A percentile compares a stretch with the other conserved stretches of the same genome.
Conservation (phyloP, 2,113 vertebrate species). For the Ictalurus furcatus region DNA sequence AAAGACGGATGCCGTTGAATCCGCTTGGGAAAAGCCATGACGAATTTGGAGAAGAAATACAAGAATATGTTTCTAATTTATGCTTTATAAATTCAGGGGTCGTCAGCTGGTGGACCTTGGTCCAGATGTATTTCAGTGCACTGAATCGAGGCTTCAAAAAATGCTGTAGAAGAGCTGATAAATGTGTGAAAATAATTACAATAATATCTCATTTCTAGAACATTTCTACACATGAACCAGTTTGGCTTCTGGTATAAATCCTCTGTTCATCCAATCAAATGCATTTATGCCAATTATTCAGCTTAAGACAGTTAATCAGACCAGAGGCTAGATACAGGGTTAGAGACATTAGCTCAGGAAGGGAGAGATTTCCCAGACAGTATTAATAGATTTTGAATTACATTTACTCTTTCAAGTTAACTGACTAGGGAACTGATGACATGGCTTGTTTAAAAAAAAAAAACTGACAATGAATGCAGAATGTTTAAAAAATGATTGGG, state of each 20-base stretch:
- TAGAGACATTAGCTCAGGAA: background rate
- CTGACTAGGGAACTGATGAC: background rate
- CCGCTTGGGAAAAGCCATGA: background rate
- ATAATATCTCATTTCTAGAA: no score
- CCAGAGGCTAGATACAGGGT: background rate
- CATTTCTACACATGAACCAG: background rate
- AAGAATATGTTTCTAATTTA: conserved; percentile 4
- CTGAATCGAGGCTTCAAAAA: background rate
- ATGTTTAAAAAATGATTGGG: background rate
- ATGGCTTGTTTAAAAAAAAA: background rate
- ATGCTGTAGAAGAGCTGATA: background rate
- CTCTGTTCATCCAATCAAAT: background rate
- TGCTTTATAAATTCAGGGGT: background rate
- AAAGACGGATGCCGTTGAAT: conserved; percentile 46
- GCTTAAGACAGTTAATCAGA: background rate
- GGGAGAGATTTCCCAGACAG: background rate
- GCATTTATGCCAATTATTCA: background rate
- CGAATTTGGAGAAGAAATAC: background rate
- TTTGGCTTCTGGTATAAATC: background rate
- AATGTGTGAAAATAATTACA: background rate
- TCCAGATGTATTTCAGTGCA: background rate
- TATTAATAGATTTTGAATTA: background rate
- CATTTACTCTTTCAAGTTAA: background rate
- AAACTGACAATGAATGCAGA: background rate
- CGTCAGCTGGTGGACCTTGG: background rate